phyloP scores from a whole-genome alignment of 2,797 vertebrate genomes.

The Gallirallus australis region DNA sequence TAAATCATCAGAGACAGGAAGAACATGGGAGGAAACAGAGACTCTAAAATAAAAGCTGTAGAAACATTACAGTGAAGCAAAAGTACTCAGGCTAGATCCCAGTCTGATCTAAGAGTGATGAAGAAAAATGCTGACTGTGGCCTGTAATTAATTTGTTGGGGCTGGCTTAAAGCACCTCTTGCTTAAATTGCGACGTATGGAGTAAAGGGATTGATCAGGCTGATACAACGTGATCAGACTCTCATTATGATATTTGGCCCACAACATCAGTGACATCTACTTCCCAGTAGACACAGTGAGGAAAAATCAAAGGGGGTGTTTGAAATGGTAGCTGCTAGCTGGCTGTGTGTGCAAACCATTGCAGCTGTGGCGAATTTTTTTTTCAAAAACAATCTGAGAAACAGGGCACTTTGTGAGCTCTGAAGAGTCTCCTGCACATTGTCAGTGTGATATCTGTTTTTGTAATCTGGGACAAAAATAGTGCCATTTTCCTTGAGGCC shows the following conservation, averaged over 20 bases:
- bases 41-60: neutral
- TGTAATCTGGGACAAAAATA: neutral
- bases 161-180: neutral
- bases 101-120: neutral
- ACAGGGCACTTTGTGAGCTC: accelerated
- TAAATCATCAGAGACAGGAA: neutral
- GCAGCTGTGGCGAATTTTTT: neutral
- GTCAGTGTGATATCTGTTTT: accelerated
- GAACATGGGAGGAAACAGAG: neutral
- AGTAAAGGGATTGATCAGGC: neutral
- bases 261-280: neutral
- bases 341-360: neutral
- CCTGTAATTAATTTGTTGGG: neutral
- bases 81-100: neutral
- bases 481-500: accelerated
- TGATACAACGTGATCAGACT: neutral
- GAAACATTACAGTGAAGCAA: neutral
- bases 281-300: neutral
- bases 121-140: neutral
- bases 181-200: neutral
- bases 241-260: neutral
- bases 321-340: neutral
- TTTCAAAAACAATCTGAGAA: neutral
- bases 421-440: neutral
- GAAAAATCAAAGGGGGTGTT: neutral